These are phyloP conservation scores for Xenentodon cancila DNA, from an alignment of 2,797 vertebrate species.

Conservation along the genomic window DNA sequence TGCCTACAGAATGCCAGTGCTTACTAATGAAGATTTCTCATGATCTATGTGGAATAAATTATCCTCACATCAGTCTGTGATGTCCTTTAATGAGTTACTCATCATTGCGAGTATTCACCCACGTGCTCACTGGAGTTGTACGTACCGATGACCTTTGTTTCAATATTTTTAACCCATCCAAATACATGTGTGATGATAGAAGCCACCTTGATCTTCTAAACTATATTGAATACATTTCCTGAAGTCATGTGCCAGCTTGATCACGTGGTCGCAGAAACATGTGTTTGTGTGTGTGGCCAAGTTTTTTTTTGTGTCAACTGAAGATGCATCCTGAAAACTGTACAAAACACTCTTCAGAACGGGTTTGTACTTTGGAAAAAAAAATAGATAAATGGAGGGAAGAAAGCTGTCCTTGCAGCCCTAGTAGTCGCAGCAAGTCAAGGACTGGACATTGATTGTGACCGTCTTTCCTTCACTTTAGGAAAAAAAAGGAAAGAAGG, in stretches of 20 bases:
- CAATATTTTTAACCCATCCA: background rate
- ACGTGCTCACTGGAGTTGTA: too few species aligned
- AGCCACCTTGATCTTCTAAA: background rate
- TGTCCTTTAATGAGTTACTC: too few species aligned
- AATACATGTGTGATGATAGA: background rate
- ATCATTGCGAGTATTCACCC: too few species aligned
- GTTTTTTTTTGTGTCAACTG: background rate
- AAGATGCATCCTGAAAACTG: background rate
- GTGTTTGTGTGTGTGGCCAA: background rate
- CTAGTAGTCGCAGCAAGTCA: too few species aligned
- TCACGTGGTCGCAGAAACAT: background rate
- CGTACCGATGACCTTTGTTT: too few species aligned
- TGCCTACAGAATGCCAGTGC: too few species aligned
- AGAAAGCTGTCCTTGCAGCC: too few species aligned
- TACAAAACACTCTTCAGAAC: too few species aligned
- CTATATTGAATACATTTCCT: too few species aligned
- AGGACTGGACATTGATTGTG: background rate
- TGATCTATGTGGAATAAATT: too few species aligned
- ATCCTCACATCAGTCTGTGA: too few species aligned
- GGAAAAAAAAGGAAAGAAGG: slow-evolving; percentile 9
- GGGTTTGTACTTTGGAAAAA: background rate
- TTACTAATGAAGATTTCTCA: too few species aligned
- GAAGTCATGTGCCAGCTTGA: background rate
- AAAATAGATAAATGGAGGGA: background rate
- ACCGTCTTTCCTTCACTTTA: slow-evolving; percentile 6